Base-by-base conservation (phyloP, 2,888 invertebrate genomes). In the Copidosoma aretas region DNA sequence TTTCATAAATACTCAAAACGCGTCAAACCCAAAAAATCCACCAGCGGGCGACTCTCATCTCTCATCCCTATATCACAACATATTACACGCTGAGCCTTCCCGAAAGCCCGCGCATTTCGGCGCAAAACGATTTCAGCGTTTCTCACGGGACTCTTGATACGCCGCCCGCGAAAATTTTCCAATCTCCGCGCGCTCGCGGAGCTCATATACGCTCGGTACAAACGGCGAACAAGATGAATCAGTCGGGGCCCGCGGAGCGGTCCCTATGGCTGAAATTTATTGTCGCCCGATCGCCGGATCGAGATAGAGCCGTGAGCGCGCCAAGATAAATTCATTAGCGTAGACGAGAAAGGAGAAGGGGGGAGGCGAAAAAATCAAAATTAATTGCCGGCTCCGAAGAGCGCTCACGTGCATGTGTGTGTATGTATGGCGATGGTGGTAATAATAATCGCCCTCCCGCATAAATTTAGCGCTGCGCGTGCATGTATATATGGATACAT, bases 241-340 rank as follows among this genome's bases (percentile, higher is more conserved):
- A 56, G 61, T 46, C 21, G 54, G 12, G 65, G 17, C 39, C 25
- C 22, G 25, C 46, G 21, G 58, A 61, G 54, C n/a, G n/a, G n/a
- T n/a, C n/a, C n/a, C n/a, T 58, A 25, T 61, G 49, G 39, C 51
- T 32, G 46, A 58, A 69, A 69, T 69, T 69, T 69, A 69, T 65
- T 58, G 61, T 69, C 65, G 62, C 58, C 39, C 62, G 58, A 65
- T 69, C 39, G 15, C 41, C 19, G n/a, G 43, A 62, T 58, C 65
- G 17, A 65, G 61, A 69, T 65, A 58, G 53, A 41, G 19, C 24
- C 21, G n/a, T n/a, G 10, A 53, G n/a, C n/a, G 3, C 17, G 58
- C 53, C 61, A 62, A 56, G 62, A 70, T 70, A 65, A 66, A 66
- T 66, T 63, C 69, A 70, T 66, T 70, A 70, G 60, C 62, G 51